Conservation (phyloP, 2,797 vertebrate genomes). For the Aplochiton taeniatus region DNA sequence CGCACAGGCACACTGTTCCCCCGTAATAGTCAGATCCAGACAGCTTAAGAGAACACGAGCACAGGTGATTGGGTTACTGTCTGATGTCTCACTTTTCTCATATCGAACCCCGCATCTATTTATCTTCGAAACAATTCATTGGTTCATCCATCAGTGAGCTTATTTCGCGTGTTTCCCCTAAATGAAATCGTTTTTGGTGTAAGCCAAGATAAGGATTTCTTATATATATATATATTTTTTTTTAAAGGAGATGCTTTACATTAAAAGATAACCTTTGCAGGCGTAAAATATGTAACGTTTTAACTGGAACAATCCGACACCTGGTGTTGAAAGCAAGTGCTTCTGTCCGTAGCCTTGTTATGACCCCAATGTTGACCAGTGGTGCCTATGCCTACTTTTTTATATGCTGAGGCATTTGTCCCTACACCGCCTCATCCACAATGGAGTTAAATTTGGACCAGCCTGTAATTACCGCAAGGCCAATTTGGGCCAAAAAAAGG, state of each 20-base stretch:
- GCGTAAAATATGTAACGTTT: no score
- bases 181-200: no score
- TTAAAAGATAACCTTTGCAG: no score
- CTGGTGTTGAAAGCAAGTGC: not conserved
- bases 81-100: conserved; percentile 75
- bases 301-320: not conserved
- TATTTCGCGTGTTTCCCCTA: no score
- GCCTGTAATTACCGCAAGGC: conserved; percentile 65
- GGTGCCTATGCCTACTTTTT: conserved; percentile 12
- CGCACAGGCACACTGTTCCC: conserved; percentile 67
- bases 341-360: not conserved
- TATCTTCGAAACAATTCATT: conserved; percentile 64
- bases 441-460: conserved; percentile 58
- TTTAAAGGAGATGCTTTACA: no score
- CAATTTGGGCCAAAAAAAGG: conserved; percentile 81
- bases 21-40: conserved; percentile 75
- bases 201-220: no score
- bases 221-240: no score
- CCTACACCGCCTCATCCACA: conserved; percentile 30
- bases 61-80: conserved; percentile 78
- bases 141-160: conserved; percentile 47
- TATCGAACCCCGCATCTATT: conserved; percentile 64
- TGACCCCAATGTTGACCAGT: conserved; percentile 10
- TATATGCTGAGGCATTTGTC: conserved; percentile 17
- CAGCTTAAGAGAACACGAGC: conserved; percentile 77